phyloP scores from a whole-genome alignment of 2,113 vertebrate species.

The Lophotis ruficrista region DNA sequence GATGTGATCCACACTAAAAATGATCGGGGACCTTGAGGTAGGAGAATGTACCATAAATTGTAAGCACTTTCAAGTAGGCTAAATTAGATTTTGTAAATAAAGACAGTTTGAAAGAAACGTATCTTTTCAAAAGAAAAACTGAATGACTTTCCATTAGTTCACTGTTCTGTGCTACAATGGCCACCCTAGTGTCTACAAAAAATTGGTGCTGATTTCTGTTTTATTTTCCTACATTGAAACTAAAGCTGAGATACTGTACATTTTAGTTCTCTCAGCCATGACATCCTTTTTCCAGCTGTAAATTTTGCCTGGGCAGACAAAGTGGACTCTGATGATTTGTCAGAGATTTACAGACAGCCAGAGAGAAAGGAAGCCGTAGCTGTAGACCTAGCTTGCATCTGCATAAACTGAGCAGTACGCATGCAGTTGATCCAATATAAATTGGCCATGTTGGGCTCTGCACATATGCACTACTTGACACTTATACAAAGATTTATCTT shows the following conservation, averaged over 20 bases:
- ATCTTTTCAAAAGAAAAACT: not conserved
- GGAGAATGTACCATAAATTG: not conserved
- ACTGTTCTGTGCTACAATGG: not conserved
- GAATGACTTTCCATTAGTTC: not conserved
- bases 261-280: not conserved
- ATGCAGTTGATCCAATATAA: not conserved
- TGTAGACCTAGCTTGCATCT: not conserved
- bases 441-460: not conserved
- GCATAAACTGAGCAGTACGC: not conserved
- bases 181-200: not conserved
- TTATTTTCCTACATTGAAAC: not conserved
- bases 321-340: not conserved
- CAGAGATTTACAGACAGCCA: not conserved
- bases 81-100: not conserved
- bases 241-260: not conserved
- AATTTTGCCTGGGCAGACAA: not conserved
- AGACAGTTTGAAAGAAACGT: not conserved
- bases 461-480: not conserved
- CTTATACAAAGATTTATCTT: not conserved
- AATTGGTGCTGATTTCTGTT: not conserved
- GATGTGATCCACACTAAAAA: not conserved
- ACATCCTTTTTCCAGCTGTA: not conserved
- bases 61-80: not conserved
- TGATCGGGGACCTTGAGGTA: not conserved
- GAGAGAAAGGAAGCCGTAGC: not conserved